Conservation (phyloP, 1,140 invertebrate genomes). For the Bombus balteatus region DNA sequence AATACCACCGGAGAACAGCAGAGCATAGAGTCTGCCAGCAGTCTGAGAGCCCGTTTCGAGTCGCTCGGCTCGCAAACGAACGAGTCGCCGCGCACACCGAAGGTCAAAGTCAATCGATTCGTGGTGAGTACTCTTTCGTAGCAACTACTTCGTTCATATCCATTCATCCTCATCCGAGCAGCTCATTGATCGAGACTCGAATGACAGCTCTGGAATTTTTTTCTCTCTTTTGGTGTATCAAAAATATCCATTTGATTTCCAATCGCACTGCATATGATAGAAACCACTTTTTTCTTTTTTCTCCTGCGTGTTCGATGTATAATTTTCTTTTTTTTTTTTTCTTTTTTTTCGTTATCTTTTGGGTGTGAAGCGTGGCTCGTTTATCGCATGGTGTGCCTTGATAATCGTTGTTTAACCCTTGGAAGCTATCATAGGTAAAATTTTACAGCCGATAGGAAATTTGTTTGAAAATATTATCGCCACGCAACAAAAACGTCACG, state of each 20-base stretch:
- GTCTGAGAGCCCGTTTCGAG: constrained; percentile 92
- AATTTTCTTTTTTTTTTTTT: not conserved
- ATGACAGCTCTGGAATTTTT: not conserved
- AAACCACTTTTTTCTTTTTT: not conserved
- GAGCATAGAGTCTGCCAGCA: constrained; percentile 90
- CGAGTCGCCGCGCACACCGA: constrained; percentile 82
- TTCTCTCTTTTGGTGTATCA: not conserved
- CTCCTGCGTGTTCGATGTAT: not conserved
- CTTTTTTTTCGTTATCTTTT: not conserved
- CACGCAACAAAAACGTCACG: too few relatives aligned
- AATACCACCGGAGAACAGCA: constrained; percentile 82
- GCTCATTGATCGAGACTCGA: not conserved
- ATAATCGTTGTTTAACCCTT: not conserved
- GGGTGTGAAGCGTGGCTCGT: not conserved
- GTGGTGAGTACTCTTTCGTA: constrained; percentile 86
- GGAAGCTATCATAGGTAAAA: not conserved
- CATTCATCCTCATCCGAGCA: not conserved
- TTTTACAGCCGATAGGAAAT: not conserved
- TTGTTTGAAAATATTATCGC: too few relatives aligned
- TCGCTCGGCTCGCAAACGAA: constrained; percentile 86
- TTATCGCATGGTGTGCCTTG: constrained; percentile 30
- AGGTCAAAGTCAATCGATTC: constrained; percentile 92
- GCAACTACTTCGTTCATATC: not conserved
- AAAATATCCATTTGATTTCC: not conserved
- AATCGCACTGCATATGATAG: constrained; percentile 23